These are phyloP conservation scores for Antigone vipio DNA, from an alignment of 2,113 vertebrate species.

Conservation along the genomic window DNA sequence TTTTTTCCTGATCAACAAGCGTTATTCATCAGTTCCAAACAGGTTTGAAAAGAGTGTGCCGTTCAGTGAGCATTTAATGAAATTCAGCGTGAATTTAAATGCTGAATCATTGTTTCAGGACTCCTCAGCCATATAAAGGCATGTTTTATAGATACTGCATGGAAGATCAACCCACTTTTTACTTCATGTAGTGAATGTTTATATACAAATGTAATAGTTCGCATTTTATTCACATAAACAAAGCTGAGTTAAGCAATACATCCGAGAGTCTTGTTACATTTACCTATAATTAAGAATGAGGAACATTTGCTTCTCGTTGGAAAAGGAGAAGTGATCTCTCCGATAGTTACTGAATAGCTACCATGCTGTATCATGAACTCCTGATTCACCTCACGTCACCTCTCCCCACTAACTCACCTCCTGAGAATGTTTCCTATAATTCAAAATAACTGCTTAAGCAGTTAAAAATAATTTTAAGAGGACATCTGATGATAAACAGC, in stretches of 20 bases:
- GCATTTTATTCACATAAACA: constrained; percentile 43
- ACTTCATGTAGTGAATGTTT: constrained; percentile 19
- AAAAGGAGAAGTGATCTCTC: not conserved
- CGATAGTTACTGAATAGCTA: not conserved
- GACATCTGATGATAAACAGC: not conserved
- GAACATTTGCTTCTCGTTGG: not conserved
- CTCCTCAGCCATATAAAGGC: constrained; percentile 58
- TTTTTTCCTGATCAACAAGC: not conserved
- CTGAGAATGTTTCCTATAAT: not conserved
- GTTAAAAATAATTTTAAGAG: constrained; percentile 36
- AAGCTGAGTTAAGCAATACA: constrained; percentile 17
- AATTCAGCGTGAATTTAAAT: not conserved
- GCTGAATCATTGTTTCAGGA: constrained; percentile 34
- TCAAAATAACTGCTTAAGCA: constrained; percentile 24
- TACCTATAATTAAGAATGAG: constrained; percentile 40
- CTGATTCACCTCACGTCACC: constrained; percentile 3
- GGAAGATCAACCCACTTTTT: constrained; percentile 33
- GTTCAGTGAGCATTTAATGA: not conserved
- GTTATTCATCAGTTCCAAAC: not conserved
- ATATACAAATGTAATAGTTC: constrained; percentile 31
- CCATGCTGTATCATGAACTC: not conserved
- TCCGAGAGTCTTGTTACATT: not conserved
- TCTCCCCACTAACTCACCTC: not conserved
- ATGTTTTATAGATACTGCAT: constrained; percentile 41
- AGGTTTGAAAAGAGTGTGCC: not conserved